Evolutionary conservation across 2,888 invertebrate genomes (phyloP).

Genomic region (Platycheirus albimanus): DNA sequence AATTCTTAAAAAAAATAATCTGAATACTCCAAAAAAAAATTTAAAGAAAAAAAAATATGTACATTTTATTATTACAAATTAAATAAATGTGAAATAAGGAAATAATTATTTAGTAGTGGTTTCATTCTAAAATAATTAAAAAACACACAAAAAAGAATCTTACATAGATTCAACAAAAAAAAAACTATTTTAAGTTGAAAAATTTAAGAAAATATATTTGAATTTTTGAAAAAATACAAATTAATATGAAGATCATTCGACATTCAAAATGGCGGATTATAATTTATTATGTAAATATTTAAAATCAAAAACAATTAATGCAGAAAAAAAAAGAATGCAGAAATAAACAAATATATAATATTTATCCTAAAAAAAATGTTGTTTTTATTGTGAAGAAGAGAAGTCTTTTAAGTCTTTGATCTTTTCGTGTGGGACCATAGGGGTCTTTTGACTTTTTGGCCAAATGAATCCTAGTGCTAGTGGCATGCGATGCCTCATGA

Average conservation of each 20-base stretch:
- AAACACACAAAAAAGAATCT: conserved; percentile 65
- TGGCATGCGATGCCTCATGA: too few species aligned
- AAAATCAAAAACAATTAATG: conserved; percentile 52
- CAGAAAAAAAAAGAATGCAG: conserved; percentile 49
- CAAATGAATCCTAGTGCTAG: too few species aligned
- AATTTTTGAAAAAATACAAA: conserved; percentile 58
- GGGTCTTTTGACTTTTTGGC: too few species aligned
- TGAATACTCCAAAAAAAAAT: conserved; percentile 72
- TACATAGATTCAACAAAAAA: conserved; percentile 60
- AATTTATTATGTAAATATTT: conserved; percentile 71
- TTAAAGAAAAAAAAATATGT: conserved; percentile 73
- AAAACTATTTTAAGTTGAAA: conserved; percentile 60
- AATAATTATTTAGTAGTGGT: conserved; percentile 72
- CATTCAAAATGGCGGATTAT: conserved; percentile 68
- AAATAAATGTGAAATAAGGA: conserved; percentile 74
- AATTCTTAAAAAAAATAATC: conserved; percentile 42
- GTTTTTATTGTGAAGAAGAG: neutral
- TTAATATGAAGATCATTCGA: conserved; percentile 51
- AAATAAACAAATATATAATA: conserved; percentile 73
- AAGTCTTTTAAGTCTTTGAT: too few species aligned
- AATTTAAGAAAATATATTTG: conserved; percentile 45
- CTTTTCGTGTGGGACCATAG: too few species aligned
- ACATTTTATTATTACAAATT: conserved; percentile 66
- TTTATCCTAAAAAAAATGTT: conserved; percentile 58
- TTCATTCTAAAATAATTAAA: conserved; percentile 71